Base-by-base conservation (phyloP, 2,888 invertebrate genomes). In the Hanleya hanleyi region DNA sequence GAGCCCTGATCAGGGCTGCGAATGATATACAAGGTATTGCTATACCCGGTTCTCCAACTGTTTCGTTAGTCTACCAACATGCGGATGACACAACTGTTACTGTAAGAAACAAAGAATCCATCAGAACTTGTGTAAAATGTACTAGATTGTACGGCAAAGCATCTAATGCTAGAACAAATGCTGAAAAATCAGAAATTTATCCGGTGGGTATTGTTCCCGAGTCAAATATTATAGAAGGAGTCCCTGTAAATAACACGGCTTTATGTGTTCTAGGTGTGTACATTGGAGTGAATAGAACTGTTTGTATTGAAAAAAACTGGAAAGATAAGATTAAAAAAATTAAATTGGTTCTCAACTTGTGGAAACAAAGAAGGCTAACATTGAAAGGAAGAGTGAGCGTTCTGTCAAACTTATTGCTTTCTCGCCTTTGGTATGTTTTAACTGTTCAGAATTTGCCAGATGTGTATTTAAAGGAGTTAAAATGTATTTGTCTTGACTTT, bases 81-180 rank as follows among this genome's bases (percentile, higher is more conserved):
- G 75, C 70, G 22, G 74, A 74, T 49, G 74, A 74, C 36, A 37
- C 67, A 22, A 62, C 50, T 26, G 67, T 47, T 49, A 37, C 65
- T 15, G 51, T 51, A 33, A 26, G 61, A 35, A 22, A 61, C 49
- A 47, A 47, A 26, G 32, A 37, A 2, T 72, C 72, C 15, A 47
- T 67, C 37, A 12, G 35, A 26, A 32, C 32, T n/a, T 12, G 41
- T 33, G 33, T 68, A 32, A 33, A 72, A 22, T 35, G 51, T 57
- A 49, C 57, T 32, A 37, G 38, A 15, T 36, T 51, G 38, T 71
- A 71, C 61, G 49, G 67, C 38, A 49, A 65, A 35, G 49, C 69
- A 18, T 76, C 76, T 1, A 75, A 73, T 49, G 70, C 77, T 6
- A 79, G 74, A 71, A 35, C 73, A 0, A 76, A 77, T 70, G 66